Conservation (phyloP, 2,797 vertebrate species). For the Myotis findleyi region DNA sequence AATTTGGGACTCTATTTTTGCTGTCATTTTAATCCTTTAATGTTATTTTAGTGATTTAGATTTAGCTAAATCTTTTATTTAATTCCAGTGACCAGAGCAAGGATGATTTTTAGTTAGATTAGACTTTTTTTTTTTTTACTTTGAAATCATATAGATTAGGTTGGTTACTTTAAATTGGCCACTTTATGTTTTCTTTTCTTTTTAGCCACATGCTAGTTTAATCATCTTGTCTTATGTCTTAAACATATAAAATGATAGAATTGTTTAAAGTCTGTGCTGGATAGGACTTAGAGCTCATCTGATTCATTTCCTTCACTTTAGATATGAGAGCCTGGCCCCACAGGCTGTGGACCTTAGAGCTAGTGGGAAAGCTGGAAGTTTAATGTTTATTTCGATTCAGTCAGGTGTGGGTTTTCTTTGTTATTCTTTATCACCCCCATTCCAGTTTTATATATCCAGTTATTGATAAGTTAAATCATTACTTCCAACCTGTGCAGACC, state of each 20-base stretch:
- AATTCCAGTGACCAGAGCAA: slow-evolving; percentile 3
- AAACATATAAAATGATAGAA: background rate
- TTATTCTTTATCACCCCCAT: background rate
- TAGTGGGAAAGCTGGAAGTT: background rate
- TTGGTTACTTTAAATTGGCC: slow-evolving; percentile 24
- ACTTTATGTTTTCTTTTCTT: background rate
- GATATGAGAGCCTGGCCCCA: background rate
- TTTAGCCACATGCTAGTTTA: background rate
- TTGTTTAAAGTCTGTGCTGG: background rate
- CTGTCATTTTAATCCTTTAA: slow-evolving; percentile 37
- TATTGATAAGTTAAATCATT: background rate
- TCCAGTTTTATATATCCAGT: background rate
- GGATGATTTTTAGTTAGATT: background rate
- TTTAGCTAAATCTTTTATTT: slow-evolving; percentile 44
- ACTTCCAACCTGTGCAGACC: background rate
- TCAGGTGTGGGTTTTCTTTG: background rate
- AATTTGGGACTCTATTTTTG: background rate
- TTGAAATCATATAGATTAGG: background rate
- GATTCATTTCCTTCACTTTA: background rate
- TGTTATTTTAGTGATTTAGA: slow-evolving; percentile 35
- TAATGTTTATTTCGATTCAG: slow-evolving; percentile 3
- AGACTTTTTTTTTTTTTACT: background rate
- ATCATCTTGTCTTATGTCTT: slow-evolving; percentile 9
- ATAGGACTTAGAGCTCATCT: background rate
- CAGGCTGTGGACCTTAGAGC: background rate